Evolutionary conservation across 2,888 invertebrate genomes (phyloP).

Genomic region (Osedax frankpressi): DNA sequence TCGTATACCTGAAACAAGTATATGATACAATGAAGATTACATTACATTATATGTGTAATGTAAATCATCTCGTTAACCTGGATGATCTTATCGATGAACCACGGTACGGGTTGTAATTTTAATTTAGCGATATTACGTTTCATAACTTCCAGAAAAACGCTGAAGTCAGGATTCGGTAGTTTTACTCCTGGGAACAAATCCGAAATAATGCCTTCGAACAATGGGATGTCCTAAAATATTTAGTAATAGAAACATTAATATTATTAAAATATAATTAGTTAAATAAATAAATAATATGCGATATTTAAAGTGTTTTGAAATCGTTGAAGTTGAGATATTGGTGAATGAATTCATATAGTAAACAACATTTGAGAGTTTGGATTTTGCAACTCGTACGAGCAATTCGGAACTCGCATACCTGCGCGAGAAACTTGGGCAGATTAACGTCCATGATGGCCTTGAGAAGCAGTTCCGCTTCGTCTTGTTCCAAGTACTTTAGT

Average conservation of each 20-base stretch:
- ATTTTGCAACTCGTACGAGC: no score
- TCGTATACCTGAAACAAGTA: conserved; percentile 40
- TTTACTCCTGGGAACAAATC: conserved; percentile 46
- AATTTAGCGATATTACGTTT: conserved; percentile 40
- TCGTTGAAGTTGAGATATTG: no score
- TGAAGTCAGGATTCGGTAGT: conserved; percentile 43
- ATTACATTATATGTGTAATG: no score
- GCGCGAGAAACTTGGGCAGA: conserved; percentile 46
- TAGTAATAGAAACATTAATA: neutral
- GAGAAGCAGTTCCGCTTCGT: conserved; percentile 44
- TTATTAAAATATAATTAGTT: neutral
- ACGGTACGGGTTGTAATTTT: conserved; percentile 44
- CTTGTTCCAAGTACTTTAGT: conserved; percentile 41
- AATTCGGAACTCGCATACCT: no score
- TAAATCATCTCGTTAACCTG: no score
- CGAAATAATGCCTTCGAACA: conserved; percentile 47
- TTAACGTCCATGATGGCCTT: conserved; percentile 48
- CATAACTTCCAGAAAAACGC: conserved; percentile 42
- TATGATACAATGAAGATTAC: neutral
- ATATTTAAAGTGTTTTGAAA: no score
- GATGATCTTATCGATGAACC: conserved; percentile 51
- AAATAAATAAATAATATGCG: neutral
- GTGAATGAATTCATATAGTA: no score
- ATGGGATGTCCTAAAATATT: conserved; percentile 42
- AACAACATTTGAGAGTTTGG: no score